phyloP scores from a whole-genome alignment of 2,888 invertebrate species.

The Drosophila kanekoi region DNA sequence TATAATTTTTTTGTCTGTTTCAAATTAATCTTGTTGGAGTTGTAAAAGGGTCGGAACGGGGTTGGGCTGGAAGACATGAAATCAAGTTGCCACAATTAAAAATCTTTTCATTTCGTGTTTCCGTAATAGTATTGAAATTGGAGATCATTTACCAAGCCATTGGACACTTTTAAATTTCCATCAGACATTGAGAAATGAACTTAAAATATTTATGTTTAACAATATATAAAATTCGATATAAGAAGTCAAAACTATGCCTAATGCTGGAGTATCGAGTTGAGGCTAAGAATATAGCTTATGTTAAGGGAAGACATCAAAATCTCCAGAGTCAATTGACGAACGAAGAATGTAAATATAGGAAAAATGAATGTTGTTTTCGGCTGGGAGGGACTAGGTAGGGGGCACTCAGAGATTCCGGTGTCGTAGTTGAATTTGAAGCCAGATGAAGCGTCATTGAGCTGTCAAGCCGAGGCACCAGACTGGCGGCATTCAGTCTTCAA shows the following conservation, averaged over 20 bases:
- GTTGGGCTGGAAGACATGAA: neutral
- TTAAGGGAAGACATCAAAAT: neutral
- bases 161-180: neutral
- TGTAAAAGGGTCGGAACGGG: neutral
- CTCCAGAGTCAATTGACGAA: conserved; percentile 1
- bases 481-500: conserved; percentile 15
- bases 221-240: neutral
- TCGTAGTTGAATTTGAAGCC: conserved; percentile 25
- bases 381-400: no score
- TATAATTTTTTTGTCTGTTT: neutral
- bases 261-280: no score
- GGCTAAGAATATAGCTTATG: no score
- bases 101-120: neutral
- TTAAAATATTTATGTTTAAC: neutral
- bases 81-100: conserved; percentile 1
- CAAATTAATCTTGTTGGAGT: conserved; percentile 17
- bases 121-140: neutral
- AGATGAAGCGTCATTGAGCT: conserved; percentile 65
- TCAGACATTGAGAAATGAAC: neutral
- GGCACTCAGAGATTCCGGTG: conserved; percentile 15
- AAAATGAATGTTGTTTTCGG: neutral
- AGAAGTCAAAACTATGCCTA: neutral
- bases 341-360: neutral
- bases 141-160: neutral
- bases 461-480: conserved; percentile 48